Evolutionary conservation across 2,113 vertebrate genomes (phyloP).

Genomic region (Trogon surrucura): DNA sequence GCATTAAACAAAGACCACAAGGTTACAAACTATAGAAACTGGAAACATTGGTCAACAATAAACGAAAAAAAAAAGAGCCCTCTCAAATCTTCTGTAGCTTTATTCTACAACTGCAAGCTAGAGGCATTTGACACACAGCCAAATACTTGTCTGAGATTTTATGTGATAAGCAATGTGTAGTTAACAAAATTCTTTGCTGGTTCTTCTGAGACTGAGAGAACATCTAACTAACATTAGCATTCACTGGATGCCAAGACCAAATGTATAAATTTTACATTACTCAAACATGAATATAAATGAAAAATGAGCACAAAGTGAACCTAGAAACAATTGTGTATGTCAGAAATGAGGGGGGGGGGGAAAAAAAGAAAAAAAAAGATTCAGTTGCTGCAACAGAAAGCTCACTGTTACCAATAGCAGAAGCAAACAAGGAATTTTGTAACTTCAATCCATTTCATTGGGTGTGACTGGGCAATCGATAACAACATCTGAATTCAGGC

Average conservation of each 20-base stretch:
- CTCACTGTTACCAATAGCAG: not conserved
- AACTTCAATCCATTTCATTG: not conserved
- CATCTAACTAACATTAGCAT: slow-evolving; percentile 12
- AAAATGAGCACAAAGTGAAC: slow-evolving; percentile 20
- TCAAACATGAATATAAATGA: slow-evolving; percentile 48
- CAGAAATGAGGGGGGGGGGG: not conserved
- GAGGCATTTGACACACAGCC: slow-evolving; percentile 22
- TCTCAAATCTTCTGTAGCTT: not conserved
- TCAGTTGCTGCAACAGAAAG: not conserved
- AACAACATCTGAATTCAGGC: not conserved
- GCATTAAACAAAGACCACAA: not conserved
- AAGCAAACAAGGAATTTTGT: not conserved
- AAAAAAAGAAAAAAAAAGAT: not conserved
- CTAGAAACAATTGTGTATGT: not conserved
- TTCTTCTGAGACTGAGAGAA: slow-evolving; percentile 41
- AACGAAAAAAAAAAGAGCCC: not conserved
- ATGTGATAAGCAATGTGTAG: slow-evolving; percentile 34
- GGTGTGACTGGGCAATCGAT: not conserved
- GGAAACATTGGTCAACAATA: not conserved
- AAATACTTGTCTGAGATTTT: slow-evolving; percentile 40
- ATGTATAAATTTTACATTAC: slow-evolving; percentile 60
- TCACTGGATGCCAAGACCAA: slow-evolving; percentile 47
- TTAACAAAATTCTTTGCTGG: slow-evolving; percentile 44
- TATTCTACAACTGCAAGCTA: not conserved
- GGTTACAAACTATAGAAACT: not conserved